Base-by-base conservation (phyloP, 2,113 vertebrate species). In the Loxodonta africana region DNA sequence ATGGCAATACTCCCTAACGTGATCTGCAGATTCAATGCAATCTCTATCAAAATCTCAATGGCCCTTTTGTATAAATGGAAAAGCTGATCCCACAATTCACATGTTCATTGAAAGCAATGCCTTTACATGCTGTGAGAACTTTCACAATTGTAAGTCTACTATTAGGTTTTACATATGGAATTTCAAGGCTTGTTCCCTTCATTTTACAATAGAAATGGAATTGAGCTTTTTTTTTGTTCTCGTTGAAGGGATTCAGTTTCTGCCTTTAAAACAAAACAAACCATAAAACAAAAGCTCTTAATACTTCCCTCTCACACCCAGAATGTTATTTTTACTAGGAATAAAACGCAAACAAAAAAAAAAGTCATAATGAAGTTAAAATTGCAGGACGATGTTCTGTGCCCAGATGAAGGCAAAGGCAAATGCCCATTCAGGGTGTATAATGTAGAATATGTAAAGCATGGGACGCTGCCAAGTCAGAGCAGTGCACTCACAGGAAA, bases 201-300 rank as follows among this genome's bases (percentile, higher is more conserved):
- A 86, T 91, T 30, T 82, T 88, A 81, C 9, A 74, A 82, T 74
- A 18, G 26, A 81, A 89, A 65, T 63, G n/a, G 33, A 91, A 95
- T 53, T 8, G 30, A 94, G 12, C 8, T 83, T 83, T 91, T 8
- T 46, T 71, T 4, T 78, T 89, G 11, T 23, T 77, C 9, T 46
- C 73, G 80, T 65, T 26, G 63, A 28, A 37, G 23, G 48, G 41
- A 73, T 11, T 44, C 11, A 15, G 46, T 73, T 91, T 91, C 51
- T 73, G 20, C 26, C 30, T 85, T 57, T 15, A 57, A 57, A 57
- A 57, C 11, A 57, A 57, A 57, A 57, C 11, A 57, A 37, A 37
- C 37, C 37, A 37, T 37, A 37, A 15, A 57, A 57, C 15, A 73
- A 87, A 81, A 71, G 33, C 21, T 95, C 23, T 44, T 88, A 74